Evolutionary conservation across 2,888 invertebrate genomes (phyloP), one percentile per base, ranked within the genome.

Genomic region (Frankliniella intonsa): DNA sequence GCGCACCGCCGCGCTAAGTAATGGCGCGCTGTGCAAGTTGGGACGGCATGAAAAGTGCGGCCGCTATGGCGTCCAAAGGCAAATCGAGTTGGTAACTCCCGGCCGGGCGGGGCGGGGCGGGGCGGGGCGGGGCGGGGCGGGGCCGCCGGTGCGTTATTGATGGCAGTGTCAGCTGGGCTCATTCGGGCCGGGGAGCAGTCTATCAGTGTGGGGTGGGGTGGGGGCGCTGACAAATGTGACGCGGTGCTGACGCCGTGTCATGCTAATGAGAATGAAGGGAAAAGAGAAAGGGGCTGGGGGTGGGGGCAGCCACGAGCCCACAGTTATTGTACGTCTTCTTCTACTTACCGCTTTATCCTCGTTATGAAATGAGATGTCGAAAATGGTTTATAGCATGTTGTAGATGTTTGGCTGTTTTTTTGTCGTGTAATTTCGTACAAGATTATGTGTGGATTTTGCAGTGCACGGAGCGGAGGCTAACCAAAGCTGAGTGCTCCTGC

Each of bases 191-290:
- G 38, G 38, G 38, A 38, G 38, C 38, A 38, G 38, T 38, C 38
- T 38, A 38, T 38, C 38, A 38, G 38, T 38, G 38, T 38, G 38
- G 38, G 38, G 17, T 2, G 55, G 14, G 7, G 55, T 7, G 17
- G 55, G 14, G 55, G 55, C 62, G 69, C 38, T 76, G 69, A 76
- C 69, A 76, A 76, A 76, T 25, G 69, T 25, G 69, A 25, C 69
- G 69, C 25, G 69, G 22, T 22, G 69, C 69, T 25, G 69, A 76
- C 22, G 22, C 25, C 22, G 22, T 22, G 69, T 76, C 69, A 76
- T 76, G 25, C 69, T 76, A 76, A 76, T 25, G 25, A 76, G 62
- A 62, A 17, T 7, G 62, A 62, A n/a, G 14, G 62, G 14, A n/a
- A 62, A 8, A 1, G 62, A 17, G 62, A 62, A n/a, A 62, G 62